A percentile compares a stretch with the other conserved stretches of the same genome.
phyloP scores from a whole-genome alignment of 2,113 vertebrate species.

The Heloderma charlesbogerti region DNA sequence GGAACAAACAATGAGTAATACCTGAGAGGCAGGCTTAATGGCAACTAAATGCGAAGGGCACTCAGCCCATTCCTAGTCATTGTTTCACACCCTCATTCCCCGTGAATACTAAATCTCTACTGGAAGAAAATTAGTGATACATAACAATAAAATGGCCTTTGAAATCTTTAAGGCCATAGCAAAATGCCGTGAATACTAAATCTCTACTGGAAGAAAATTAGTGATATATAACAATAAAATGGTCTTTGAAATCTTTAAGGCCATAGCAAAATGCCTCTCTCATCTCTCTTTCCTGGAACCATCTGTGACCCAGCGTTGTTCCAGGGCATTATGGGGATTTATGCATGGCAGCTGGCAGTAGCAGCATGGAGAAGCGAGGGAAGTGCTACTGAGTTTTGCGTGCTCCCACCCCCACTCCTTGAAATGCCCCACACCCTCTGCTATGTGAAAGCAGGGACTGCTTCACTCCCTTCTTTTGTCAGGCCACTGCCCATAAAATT shows the following conservation, averaged over 20 bases:
- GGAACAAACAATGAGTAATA: slow-evolving; percentile 35
- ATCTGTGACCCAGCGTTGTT: neutral
- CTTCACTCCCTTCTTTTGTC: neutral
- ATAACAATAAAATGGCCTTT: neutral
- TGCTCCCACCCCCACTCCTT: too few species aligned
- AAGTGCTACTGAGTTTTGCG: too few species aligned
- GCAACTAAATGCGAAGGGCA: slow-evolving; percentile 17
- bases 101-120: fast-evolving
- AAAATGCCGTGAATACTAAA: fast-evolving
- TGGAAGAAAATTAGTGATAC: neutral
- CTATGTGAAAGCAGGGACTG: neutral
- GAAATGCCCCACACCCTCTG: neutral
- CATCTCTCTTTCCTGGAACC: neutral
- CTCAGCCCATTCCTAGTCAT: neutral
- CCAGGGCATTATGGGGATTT: neutral
- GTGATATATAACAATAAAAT: neutral
- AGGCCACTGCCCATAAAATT: neutral
- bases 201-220: neutral
- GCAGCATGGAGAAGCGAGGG: neutral
- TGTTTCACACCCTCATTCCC: neutral
- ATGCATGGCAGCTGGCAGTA: neutral
- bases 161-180: neutral
- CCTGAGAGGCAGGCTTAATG: slow-evolving; percentile 1
- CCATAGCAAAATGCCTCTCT: neutral
- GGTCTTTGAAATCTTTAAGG: neutral